Evolutionary conservation across 2,797 vertebrate species (phyloP).

Genomic region (Psittacula derbiana): DNA sequence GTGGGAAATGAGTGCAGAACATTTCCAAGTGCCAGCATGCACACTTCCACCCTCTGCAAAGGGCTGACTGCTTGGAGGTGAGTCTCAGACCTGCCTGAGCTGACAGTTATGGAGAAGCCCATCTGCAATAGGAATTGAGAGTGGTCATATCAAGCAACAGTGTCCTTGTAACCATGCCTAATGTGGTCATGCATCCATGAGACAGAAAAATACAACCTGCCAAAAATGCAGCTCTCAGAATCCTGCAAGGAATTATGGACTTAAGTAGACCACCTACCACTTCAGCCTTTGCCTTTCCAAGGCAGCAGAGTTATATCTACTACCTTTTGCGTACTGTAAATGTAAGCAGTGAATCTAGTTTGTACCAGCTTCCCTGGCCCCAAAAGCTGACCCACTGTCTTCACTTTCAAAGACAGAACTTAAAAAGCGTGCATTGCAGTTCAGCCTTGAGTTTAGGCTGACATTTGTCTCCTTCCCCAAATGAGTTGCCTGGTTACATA

Average conservation of each 20-base stretch:
- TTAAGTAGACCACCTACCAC: background rate
- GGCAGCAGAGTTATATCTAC: background rate
- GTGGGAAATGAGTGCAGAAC: background rate
- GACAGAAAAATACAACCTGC: background rate
- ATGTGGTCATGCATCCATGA: background rate
- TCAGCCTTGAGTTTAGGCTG: conserved; percentile 33
- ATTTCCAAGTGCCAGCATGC: background rate
- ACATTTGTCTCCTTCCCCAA: conserved; percentile 43
- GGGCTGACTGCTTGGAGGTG: background rate
- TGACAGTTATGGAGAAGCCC: background rate
- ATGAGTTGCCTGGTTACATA: conserved; percentile 43
- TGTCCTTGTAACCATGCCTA: background rate
- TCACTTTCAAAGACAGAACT: conserved; percentile 1
- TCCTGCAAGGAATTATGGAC: background rate
- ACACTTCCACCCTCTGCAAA: background rate
- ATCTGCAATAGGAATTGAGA: background rate
- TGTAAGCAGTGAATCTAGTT: background rate
- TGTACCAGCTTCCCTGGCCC: background rate
- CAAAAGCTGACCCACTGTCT: conserved; percentile 14
- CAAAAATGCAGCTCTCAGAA: background rate
- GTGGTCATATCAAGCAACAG: rapidly evolving
- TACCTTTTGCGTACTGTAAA: background rate
- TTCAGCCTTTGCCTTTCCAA: background rate
- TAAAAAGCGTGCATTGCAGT: background rate
- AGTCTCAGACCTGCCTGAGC: background rate